Conservation (phyloP, 2,113 vertebrate genomes). For the cat (Felis catus) region DNA sequence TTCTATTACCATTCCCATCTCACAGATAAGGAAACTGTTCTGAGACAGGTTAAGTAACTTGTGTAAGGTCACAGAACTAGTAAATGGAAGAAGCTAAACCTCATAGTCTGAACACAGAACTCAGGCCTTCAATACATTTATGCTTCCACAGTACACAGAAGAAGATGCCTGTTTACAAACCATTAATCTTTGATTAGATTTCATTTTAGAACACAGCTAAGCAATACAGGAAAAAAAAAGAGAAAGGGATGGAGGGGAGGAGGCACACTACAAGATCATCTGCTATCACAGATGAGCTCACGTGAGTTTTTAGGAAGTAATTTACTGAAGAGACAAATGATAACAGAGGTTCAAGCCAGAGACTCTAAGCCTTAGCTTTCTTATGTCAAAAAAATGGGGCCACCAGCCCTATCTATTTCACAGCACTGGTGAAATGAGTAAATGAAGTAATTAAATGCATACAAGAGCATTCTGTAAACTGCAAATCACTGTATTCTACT, state of each 20-base stretch:
- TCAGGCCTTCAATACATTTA: neutral
- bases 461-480: neutral
- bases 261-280: neutral
- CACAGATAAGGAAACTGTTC: neutral
- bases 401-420: neutral
- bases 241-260: neutral
- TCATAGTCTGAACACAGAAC: neutral
- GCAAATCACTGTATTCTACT: neutral
- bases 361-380: neutral
- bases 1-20: neutral
- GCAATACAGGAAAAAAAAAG: neutral
- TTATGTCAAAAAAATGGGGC: neutral
- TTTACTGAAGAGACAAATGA: slow-evolving; percentile 7
- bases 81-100: neutral
- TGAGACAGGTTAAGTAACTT: neutral
- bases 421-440: neutral
- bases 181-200: neutral
- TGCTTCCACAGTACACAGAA: neutral
- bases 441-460: neutral
- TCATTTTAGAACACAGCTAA: slow-evolving; percentile 39
- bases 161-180: neutral
- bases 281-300: neutral
- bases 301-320: slow-evolving; percentile 2
- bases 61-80: neutral
- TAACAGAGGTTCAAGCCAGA: neutral